Conservation (phyloP, 2,113 vertebrate genomes). For the Prolemur simus region DNA sequence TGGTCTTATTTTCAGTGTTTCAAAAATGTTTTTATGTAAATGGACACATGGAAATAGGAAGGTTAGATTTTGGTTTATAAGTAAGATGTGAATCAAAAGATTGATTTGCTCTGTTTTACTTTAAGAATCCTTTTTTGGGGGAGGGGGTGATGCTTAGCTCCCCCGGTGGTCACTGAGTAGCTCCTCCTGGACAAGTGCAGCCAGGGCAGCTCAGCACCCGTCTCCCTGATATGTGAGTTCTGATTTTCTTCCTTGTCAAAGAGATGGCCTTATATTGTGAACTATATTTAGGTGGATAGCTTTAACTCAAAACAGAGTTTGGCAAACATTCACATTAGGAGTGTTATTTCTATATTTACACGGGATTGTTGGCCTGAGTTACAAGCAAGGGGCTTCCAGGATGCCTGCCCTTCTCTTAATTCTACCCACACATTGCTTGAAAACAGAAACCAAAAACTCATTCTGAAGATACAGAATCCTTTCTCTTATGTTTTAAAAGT, state of each 20-base stretch:
- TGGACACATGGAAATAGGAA: neutral
- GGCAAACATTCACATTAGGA: neutral
- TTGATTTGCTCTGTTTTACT: neutral
- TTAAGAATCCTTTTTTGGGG: neutral
- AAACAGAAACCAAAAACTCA: neutral
- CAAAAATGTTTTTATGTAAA: neutral
- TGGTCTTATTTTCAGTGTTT: neutral
- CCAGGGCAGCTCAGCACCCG: neutral
- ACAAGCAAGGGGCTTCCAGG: neutral
- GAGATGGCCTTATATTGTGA: neutral
- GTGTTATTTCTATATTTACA: neutral
- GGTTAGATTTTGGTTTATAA: neutral
- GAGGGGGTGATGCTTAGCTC: neutral
- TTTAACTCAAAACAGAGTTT: neutral
- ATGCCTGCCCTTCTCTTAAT: neutral
- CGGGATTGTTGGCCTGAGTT: neutral
- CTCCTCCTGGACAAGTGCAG: neutral
- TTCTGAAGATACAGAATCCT: neutral
- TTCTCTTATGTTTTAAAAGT: constrained; percentile 26
- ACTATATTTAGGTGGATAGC: neutral
- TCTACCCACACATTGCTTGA: neutral
- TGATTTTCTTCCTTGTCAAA: constrained; percentile 17
- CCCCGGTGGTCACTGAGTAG: neutral
- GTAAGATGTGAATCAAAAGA: neutral
- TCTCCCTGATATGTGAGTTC: neutral